Evolutionary conservation across 2,113 vertebrate genomes (phyloP), one percentile per base, ranked within the genome.

Genomic region (Myodes glareolus): DNA sequence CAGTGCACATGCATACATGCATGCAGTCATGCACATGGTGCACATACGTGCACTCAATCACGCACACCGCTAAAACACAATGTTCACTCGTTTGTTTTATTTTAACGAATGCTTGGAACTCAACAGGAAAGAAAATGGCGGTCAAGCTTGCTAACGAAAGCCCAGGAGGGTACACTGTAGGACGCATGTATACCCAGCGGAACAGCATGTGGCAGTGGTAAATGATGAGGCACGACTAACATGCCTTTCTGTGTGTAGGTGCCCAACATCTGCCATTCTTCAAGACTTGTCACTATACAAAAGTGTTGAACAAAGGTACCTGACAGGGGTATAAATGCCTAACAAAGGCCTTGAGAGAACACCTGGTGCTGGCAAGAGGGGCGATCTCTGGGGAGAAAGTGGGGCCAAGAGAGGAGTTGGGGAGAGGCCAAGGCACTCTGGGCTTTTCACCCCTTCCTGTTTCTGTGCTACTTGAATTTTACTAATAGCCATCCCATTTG

Each of bases 171-270:
- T 10, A 5, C 1, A 3, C 82, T 19, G 63, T 31, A 39, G 19
- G 25, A 1, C 1, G 0, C 4, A 73, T 17, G 0, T 5, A 73
- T 13, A 16, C 42, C 19, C 68, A 23, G 42, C 19, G 42, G 76
- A 23, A 1, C 89, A n/a, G 0, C 6, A 70, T 5, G 9, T 7
- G 27, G 4, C 1, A 0, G 1, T 17, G n/a, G 68, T 50, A 45
- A 72, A 73, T 50, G 63, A 50, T 23, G 29, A 36, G 27, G 47
- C 5, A 3, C 25, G 5, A n/a, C 33, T 52, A 8, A 33, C 73
- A 50, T 27, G 23, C n/a, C 7, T 9, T 13, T 58, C 70, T 27
- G 0, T 39, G 42, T 45, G 58, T 33, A 63, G 45, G 36, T 14
- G 13, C 12, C 82, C 25, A 76, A 33, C 77, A 36, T 5, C 0